Evolutionary conservation across 2,888 invertebrate species (phyloP).

Genomic region (Pristionchus arcanus): DNA sequence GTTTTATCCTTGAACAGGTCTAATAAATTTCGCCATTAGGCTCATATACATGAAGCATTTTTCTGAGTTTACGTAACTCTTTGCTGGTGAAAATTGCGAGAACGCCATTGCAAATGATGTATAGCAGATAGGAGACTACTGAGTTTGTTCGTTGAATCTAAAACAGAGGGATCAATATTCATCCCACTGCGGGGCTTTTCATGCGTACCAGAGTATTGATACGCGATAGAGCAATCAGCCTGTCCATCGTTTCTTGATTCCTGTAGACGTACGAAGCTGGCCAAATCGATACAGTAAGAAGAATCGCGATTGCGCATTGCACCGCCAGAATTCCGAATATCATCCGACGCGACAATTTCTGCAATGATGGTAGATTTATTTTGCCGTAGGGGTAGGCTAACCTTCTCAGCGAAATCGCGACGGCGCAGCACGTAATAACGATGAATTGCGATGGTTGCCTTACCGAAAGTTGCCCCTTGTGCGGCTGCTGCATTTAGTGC

Average conservation of each 20-base stretch:
- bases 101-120: not conserved
- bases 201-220: not conserved
- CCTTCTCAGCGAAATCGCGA: not conserved
- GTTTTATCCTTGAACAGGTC: not conserved
- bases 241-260: not conserved
- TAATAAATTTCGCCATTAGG: too few species aligned
- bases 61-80: not conserved
- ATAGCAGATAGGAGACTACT: not conserved
- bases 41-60: not conserved
- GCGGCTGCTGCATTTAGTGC: not conserved
- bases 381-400: not conserved
- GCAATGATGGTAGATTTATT: not conserved
- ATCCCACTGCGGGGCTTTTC: too few species aligned
- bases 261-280: not conserved
- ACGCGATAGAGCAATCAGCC: not conserved
- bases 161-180: too few species aligned
- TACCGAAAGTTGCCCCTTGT: not conserved
- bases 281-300: not conserved
- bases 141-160: not conserved
- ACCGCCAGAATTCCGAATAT: not conserved
- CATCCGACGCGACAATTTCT: not conserved
- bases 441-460: not conserved
- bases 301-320: not conserved
- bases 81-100: not conserved
- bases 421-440: not conserved